Percentiles rank a stretch among this genome's conserved stretches.
phyloP scores from a whole-genome alignment of 2,113 vertebrate genomes.

The Notiomystis cincta region DNA sequence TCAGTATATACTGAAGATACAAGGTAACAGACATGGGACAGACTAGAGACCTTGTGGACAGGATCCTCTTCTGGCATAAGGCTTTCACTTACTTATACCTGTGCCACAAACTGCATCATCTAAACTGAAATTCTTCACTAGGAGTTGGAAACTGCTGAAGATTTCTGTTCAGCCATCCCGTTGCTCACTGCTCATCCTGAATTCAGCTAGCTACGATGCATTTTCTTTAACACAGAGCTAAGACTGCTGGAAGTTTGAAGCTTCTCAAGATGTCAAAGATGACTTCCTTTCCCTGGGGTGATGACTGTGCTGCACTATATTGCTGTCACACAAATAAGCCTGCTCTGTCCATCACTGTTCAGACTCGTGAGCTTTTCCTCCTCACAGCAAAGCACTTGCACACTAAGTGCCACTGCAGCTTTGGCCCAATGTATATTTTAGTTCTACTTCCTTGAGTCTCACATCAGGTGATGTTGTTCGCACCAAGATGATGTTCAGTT shows the following conservation, averaged over 20 bases:
- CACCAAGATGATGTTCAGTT: neutral
- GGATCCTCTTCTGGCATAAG: neutral
- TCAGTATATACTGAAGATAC: neutral
- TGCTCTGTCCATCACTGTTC: neutral
- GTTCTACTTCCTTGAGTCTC: neutral
- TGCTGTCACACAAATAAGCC: neutral
- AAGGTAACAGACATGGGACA: neutral
- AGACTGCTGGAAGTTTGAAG: neutral
- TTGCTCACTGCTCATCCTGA: neutral
- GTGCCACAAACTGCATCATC: neutral
- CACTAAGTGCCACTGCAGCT: neutral
- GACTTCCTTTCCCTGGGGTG: neutral
- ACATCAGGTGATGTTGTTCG: neutral
- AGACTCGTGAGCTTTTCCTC: neutral
- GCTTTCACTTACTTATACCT: neutral
- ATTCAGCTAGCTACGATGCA: neutral
- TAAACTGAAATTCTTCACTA: neutral
- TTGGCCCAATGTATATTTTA: rapidly evolving
- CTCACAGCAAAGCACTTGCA: neutral
- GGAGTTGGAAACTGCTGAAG: neutral
- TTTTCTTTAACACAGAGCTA: neutral
- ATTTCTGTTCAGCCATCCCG: neutral
- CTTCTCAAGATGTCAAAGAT: neutral
- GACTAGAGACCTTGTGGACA: neutral
- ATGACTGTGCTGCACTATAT: neutral